Evolutionary conservation across 2,888 invertebrate genomes (phyloP), one percentile per base, ranked within the genome.

Genomic region (Cephus spinipes): DNA sequence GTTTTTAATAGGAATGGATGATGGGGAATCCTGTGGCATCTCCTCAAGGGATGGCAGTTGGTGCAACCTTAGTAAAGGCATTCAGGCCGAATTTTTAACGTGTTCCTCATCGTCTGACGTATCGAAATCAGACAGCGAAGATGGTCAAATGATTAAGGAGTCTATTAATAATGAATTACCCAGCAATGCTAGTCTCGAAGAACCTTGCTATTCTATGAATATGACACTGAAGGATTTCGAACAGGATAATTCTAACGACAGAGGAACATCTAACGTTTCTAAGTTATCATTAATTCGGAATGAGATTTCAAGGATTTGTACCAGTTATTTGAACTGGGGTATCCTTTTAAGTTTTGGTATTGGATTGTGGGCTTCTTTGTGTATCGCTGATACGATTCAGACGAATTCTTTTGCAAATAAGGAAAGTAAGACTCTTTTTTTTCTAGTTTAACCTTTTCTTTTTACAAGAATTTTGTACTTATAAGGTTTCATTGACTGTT

Each of bases 11-110:
- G 69, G 75, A 73, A 35, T 77, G 75, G 35, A 77, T 79, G 79
- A 76, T 40, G 76, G 69, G 76, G 78, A 40, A 74, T 80, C 78
- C 78, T 55, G 36, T 81, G 79, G 79, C 78, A 80, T 80, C 76
- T 81, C 80, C 80, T 92, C 92, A 0, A 92, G 90, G 82, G 93
- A 93, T 85, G 82, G 88, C 87, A 79, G 92, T 92, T 77, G 92
- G 93, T 33, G 92, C 92, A 0, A 92, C 88, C 4, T 92, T 86
- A 78, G 92, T 92, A 31, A 84, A 75, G 0, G 92, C 92, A 68
- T 92, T 92, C 77, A 75, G 69, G 81, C 79, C 30, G 79, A 82
- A 75, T 78, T 78, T 55, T 77, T 77, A 34, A 78, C 79, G 34
- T 79, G 76, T 30, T 80, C 77, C 35, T 81, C 82, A 34, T 79